phyloP scores from a whole-genome alignment of 2,797 vertebrate genomes.

The Martes flavigula region DNA sequence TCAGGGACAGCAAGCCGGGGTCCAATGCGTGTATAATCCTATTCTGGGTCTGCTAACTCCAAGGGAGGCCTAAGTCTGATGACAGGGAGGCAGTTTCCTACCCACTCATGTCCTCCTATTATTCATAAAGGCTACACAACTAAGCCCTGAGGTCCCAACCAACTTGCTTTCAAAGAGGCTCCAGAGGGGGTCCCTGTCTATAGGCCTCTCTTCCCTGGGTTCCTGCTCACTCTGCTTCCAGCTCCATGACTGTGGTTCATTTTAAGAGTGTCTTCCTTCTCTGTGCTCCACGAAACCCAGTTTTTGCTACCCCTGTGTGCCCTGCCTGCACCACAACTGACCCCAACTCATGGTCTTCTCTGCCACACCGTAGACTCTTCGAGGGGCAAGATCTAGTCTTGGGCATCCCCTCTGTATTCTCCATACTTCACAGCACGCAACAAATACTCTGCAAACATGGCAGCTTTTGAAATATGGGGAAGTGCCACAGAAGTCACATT shows the following conservation, averaged over 20 bases:
- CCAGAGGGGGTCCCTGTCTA: accelerated
- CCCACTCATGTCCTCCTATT: neutral
- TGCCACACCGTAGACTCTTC: neutral
- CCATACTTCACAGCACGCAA: neutral
- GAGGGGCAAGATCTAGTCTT: neutral
- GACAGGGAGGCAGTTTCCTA: neutral
- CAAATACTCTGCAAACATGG: neutral
- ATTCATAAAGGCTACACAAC: neutral
- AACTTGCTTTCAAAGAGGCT: neutral
- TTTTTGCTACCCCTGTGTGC: too few relatives aligned
- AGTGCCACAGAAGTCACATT: neutral
- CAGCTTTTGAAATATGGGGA: neutral
- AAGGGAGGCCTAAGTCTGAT: neutral
- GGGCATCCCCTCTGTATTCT: neutral
- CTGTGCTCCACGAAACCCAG: neutral
- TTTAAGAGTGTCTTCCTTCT: neutral
- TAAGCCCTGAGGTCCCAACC: neutral
- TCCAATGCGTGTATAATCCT: neutral
- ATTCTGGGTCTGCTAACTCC: neutral
- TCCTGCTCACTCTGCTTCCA: neutral
- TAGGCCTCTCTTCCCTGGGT: neutral
- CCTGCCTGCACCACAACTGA: neutral
- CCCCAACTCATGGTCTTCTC: neutral
- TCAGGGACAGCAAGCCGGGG: neutral
- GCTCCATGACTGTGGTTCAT: neutral